These are phyloP conservation scores for Tipula confusa DNA, from an alignment of 2,888 invertebrate genomes.

Conservation along the genomic window DNA sequence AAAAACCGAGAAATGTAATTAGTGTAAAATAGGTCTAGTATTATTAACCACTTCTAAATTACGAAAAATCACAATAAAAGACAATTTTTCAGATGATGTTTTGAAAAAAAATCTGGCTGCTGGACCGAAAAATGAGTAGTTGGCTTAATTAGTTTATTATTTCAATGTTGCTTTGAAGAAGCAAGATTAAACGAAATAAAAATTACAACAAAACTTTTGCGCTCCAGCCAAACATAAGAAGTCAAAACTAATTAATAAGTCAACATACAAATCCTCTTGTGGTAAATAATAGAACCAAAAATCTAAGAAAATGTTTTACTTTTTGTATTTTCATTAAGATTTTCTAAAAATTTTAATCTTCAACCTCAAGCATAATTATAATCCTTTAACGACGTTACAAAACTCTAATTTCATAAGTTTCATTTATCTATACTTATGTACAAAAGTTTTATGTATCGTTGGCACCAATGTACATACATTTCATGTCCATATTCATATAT, in stretches of 20 bases:
- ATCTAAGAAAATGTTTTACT: not conserved
- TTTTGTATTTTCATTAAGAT: not conserved
- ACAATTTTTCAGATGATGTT: no score
- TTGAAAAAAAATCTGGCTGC: no score
- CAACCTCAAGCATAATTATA: not conserved
- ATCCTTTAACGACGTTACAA: not conserved
- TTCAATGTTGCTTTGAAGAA: no score
- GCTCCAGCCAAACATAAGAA: not conserved
- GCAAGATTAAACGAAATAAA: no score
- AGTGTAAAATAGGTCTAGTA: no score
- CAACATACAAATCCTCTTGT: not conserved
- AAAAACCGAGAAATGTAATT: no score
- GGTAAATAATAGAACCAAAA: not conserved
- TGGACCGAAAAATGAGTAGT: no score
- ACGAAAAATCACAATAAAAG: no score
- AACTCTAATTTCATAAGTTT: not conserved
- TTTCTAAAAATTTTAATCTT: not conserved
- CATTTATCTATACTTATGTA: not conserved
- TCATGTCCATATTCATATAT: not conserved
- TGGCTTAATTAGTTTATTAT: no score
- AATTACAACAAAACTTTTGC: not conserved
- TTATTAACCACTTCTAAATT: no score
- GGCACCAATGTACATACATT: not conserved
- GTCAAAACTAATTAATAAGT: not conserved
- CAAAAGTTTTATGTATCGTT: not conserved